phyloP scores from a whole-genome alignment of 2,888 invertebrate genomes.

The Drosophila atroscutellata region DNA sequence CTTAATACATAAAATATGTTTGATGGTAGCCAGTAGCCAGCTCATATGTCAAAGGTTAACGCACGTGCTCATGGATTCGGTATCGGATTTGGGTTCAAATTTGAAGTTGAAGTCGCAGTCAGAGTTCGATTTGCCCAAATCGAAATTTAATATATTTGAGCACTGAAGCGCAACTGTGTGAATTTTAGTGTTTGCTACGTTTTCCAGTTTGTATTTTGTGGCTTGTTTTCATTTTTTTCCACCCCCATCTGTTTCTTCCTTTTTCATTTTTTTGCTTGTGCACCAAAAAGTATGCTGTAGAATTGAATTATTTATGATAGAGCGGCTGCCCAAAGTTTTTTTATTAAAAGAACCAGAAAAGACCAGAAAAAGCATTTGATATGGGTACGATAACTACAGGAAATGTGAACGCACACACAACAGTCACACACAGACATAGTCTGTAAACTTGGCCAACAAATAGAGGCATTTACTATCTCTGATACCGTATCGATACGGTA shows the following conservation, averaged over 20 bases:
- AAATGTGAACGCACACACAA: conserved; percentile 27
- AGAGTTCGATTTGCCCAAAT: conserved; percentile 50
- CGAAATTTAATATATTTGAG: conserved; percentile 80
- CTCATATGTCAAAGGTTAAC: conserved; percentile 82
- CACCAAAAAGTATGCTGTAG: conserved; percentile 50
- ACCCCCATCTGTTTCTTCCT: conserved; percentile 10
- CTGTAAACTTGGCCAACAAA: conserved; percentile 6
- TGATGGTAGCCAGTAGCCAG: conserved; percentile 65
- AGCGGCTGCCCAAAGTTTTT: conserved; percentile 50
- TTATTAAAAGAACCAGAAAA: conserved; percentile 28
- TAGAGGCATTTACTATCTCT: conserved; percentile 24
- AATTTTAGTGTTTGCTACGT: conserved; percentile 48
- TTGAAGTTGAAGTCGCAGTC: conserved; percentile 26
- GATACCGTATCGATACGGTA: conserved; percentile 12
- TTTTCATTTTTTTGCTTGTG: conserved; percentile 8
- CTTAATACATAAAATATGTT: conserved; percentile 81
- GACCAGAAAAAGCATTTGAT: conserved; percentile 33
- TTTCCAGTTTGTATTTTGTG: conserved; percentile 41
- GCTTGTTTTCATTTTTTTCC: conserved; percentile 37
- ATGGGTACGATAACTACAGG: conserved; percentile 49
- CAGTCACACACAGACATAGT: conserved; percentile 2
- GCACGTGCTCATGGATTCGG: conserved; percentile 75
- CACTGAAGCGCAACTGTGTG: conserved; percentile 64
- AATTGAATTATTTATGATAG: conserved; percentile 77
- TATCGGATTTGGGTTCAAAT: conserved; percentile 45